Base-by-base conservation (phyloP, 2,888 invertebrate genomes). In the Phyto melanocephala region DNA sequence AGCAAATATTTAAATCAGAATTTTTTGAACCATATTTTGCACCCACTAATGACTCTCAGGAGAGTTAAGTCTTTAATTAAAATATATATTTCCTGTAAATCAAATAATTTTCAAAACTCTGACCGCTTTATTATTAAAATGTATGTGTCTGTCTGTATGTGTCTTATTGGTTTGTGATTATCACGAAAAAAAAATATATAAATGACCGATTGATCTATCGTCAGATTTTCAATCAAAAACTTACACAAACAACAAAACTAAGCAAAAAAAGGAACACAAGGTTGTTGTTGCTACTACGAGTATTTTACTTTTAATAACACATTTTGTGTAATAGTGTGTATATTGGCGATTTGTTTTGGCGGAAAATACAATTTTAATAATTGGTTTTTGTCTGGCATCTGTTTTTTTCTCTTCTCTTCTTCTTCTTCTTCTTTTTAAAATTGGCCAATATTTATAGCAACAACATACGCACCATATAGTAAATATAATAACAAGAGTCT, bases 361-460 rank as follows among this genome's bases (percentile, higher is more conserved):
- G 80, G 80, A 86, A 86, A 87, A 86, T 88, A 89, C 88, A 89
- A 90, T 90, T 90, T 89, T 87, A 88, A 90, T 90, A 90, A 90
- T 90, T 90, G 88, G 85, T 86, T 86, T 85, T 85, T 86, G 86
- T 86, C 86, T 86, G 86, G 86, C 86, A 86, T 86, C 86, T 86
- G 86, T 85, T 79, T 63, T 75, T 70, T 50, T 47, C 52, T 11
- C 68, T 68, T 47, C 35, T 65, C 7, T 45, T 24, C 10, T 60
- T 28, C 7, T 52, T 22, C 37, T 24, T 45, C 42, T 15, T 37
- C 20, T 40, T 40, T 6, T 20, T 13, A 47, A 58, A 67, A 33
- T 50, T 58, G 54, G 33, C 42, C 56, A 35, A 60, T 85, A 86
- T 87, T 87, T 86, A 87, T 86, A 84, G n/a, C 67, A 74, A 87